Base-by-base conservation (phyloP, 2,113 vertebrate genomes). In the Leptodactylus fuscus region DNA sequence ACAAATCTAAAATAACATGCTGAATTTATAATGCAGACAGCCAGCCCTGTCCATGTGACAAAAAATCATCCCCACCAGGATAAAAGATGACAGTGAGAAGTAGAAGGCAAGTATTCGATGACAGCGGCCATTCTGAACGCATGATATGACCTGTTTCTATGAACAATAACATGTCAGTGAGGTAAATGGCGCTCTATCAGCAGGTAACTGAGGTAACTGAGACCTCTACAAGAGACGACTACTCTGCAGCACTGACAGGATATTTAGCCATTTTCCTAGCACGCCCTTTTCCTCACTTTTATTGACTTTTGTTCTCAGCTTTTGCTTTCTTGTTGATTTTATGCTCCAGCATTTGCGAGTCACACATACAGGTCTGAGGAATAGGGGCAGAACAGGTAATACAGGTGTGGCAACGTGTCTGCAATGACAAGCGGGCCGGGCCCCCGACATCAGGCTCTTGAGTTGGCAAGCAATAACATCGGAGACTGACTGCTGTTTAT, bases 151-250 rank as follows among this genome's bases (percentile, higher is more conserved):
- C 48, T 70, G 48, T 24, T 29, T 22, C 7, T 46, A 11, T 6
- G 76, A 85, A 85, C 71, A 85, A 85, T 79, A 58, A 62, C 22
- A 70, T n/a, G 60, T 80, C 62, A 85, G 76, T 20, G 32, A 55
- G 65, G 83, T 80, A 80, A 80, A 80, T 34, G 8, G 53, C n/a
- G 36, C 51, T 80, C 83, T 48, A 46, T 85, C 83, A 85, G 76
- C 65, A 60, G 22, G 83, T 80, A 85, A 85, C 83, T 71, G 83
- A 60, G 22, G 83, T 80, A 85, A 85, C 83, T 71, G 83, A 85
- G 80, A 85, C 49, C 74, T 80, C 65, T 58, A 27, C 13, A 58
- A 67, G 76, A 85, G 60, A 80, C 51, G 16, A 34, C 83, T 85
- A 80, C 46, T 80, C 46, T 38, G 67, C 41, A 34, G 60, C 32